Percentiles rank a stretch among this genome's conserved stretches.
Evolutionary conservation across 2,888 invertebrate genomes (phyloP).

Genomic region (Hermaeophaga mercurialis): DNA sequence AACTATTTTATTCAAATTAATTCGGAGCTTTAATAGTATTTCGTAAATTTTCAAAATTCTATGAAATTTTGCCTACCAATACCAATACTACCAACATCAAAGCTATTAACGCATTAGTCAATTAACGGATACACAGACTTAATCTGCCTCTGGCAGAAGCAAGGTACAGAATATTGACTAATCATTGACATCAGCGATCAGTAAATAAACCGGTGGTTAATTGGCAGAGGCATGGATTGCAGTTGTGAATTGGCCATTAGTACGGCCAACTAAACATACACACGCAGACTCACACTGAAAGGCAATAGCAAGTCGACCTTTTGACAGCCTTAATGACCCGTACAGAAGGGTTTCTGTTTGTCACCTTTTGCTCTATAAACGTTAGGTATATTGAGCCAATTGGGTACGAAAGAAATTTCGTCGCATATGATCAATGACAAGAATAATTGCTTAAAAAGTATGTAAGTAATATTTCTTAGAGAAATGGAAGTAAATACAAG

Average conservation of each 20-base stretch:
- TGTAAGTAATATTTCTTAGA: too few relatives aligned
- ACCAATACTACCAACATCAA: too few relatives aligned
- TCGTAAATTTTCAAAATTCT: too few relatives aligned
- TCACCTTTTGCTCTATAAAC: background rate
- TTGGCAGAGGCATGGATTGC: conserved; percentile 52
- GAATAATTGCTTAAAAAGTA: too few relatives aligned
- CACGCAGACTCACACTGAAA: conserved; percentile 1
- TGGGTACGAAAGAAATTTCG: too few relatives aligned
- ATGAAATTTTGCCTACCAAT: too few relatives aligned
- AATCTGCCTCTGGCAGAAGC: background rate
- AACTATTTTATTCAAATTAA: too few relatives aligned
- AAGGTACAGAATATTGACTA: conserved; percentile 31
- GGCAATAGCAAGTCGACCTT: conserved; percentile 2
- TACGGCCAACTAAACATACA: conserved; percentile 56
- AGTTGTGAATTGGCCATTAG: conserved; percentile 61
- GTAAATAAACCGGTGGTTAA: conserved; percentile 56
- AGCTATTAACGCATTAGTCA: too few relatives aligned
- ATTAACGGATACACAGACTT: background rate
- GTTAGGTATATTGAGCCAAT: too few relatives aligned
- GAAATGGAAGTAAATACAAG: too few relatives aligned
- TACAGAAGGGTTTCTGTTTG: background rate
- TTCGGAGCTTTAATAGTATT: too few relatives aligned
- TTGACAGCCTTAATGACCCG: background rate
- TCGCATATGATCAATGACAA: too few relatives aligned
- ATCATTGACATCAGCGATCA: conserved; percentile 43